phyloP scores from a whole-genome alignment of 2,888 invertebrate genomes.

The Axea sp. region DNA sequence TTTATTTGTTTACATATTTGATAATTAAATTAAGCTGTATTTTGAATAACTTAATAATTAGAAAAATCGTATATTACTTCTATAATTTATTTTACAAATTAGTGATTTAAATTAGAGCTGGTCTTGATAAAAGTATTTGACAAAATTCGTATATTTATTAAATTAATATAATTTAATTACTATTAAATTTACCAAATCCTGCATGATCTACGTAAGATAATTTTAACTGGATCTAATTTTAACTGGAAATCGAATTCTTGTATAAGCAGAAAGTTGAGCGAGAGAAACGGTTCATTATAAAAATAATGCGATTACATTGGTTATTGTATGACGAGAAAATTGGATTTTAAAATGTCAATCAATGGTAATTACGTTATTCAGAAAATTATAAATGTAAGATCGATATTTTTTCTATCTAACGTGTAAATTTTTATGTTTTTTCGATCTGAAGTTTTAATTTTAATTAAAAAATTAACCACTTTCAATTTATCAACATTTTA shows the following conservation, averaged over 20 bases:
- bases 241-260: background rate
- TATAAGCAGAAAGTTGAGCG: background rate
- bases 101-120: constrained; percentile 7
- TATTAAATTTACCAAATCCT: background rate
- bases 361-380: constrained; percentile 4
- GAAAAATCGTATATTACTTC: constrained; percentile 12
- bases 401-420: background rate
- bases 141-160: background rate
- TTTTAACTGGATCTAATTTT: background rate
- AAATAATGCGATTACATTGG: background rate
- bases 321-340: background rate
- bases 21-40: too few relatives aligned
- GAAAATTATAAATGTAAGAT: background rate
- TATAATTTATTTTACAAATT: constrained; percentile 1
- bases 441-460: too few relatives aligned
- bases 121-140: constrained; percentile 12
- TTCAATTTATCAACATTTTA: too few relatives aligned
- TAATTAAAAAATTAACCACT: too few relatives aligned
- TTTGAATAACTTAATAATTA: too few relatives aligned
- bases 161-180: background rate
- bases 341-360: constrained; percentile 9
- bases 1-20: too few relatives aligned
- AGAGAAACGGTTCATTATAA: background rate
- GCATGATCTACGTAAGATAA: too few relatives aligned
- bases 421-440: too few relatives aligned